phyloP scores from a whole-genome alignment of 2,797 vertebrate species.

The Acipenser transmontanus region DNA sequence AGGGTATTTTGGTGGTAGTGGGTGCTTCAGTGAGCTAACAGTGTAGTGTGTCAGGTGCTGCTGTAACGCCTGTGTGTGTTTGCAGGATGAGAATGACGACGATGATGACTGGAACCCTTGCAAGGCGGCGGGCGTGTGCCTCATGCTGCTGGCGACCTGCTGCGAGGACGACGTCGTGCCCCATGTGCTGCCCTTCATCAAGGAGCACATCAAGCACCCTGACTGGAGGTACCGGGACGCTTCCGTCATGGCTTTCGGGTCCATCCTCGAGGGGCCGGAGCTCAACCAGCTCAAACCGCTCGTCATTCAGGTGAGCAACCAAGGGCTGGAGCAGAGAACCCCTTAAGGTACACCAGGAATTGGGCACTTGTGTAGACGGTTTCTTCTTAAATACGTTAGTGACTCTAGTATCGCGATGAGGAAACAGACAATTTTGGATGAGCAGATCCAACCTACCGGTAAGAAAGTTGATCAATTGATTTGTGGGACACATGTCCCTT shows the following conservation, averaged over 20 bases:
- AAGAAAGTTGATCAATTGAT: too few species aligned
- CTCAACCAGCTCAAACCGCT: conserved; percentile 92
- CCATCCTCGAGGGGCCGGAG: conserved; percentile 93
- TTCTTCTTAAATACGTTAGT: background rate
- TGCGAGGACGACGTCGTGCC: conserved; percentile 96
- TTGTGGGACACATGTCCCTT: too few species aligned
- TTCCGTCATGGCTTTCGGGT: conserved; percentile 94
- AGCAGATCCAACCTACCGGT: too few species aligned
- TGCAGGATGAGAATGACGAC: conserved; percentile 89
- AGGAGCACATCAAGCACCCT: conserved; percentile 87
- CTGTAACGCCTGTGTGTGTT: background rate
- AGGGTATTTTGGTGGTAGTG: too few species aligned
- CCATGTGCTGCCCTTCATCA: conserved; percentile 93
- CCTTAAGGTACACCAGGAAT: too few species aligned
- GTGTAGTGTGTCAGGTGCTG: too few species aligned
- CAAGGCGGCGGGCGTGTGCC: conserved; percentile 90
- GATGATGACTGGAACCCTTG: conserved; percentile 98
- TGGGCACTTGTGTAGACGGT: background rate
- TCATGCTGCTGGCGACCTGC: conserved; percentile 94
- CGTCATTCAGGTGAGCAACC: conserved; percentile 68
- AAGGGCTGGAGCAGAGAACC: background rate
- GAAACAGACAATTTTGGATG: background rate
- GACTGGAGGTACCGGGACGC: conserved; percentile 94
- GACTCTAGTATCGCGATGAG: background rate
- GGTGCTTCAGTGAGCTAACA: too few species aligned